Conservation (phyloP, 2,888 invertebrate species). For the Agrotis clavis region DNA sequence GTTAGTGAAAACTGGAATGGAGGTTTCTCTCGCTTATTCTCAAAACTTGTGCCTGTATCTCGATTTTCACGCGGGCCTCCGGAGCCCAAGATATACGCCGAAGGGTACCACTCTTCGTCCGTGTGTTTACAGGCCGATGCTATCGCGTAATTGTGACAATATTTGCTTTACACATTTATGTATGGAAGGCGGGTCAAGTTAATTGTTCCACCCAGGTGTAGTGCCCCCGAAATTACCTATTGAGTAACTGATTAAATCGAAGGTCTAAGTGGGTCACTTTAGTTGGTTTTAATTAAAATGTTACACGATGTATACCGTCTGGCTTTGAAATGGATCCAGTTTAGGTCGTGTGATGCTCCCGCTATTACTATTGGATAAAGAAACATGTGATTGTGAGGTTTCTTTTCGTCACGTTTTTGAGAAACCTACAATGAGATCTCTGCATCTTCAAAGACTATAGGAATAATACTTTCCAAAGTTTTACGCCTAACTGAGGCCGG, state of each 20-base stretch:
- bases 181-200: slow-evolving; percentile 79
- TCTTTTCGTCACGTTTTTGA: slow-evolving; percentile 37
- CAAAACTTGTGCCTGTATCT: slow-evolving; percentile 67
- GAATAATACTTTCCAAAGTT: slow-evolving; percentile 30
- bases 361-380: slow-evolving; percentile 22
- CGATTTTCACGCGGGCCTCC: slow-evolving; percentile 76
- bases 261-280: slow-evolving; percentile 68
- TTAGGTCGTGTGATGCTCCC: slow-evolving; percentile 28
- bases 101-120: slow-evolving; percentile 83
- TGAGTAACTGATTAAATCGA: slow-evolving; percentile 79
- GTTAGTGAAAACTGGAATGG: too few species aligned
- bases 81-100: slow-evolving; percentile 83
- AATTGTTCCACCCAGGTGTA: slow-evolving; percentile 77
- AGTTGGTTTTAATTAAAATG: slow-evolving; percentile 69
- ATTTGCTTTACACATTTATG: slow-evolving; percentile 87
- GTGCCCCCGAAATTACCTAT: slow-evolving; percentile 72
- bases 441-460: slow-evolving; percentile 3
- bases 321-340: slow-evolving; percentile 48
- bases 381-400: slow-evolving; percentile 9
- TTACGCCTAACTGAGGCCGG: slow-evolving; percentile 29
- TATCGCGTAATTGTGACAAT: slow-evolving; percentile 91
- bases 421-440: slow-evolving; percentile 12
- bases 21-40: slow-evolving; percentile 59
- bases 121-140: slow-evolving; percentile 87
- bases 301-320: slow-evolving; percentile 62